Conservation (phyloP, 1,140 invertebrate genomes). For the Drosophila pectinifera region DNA sequence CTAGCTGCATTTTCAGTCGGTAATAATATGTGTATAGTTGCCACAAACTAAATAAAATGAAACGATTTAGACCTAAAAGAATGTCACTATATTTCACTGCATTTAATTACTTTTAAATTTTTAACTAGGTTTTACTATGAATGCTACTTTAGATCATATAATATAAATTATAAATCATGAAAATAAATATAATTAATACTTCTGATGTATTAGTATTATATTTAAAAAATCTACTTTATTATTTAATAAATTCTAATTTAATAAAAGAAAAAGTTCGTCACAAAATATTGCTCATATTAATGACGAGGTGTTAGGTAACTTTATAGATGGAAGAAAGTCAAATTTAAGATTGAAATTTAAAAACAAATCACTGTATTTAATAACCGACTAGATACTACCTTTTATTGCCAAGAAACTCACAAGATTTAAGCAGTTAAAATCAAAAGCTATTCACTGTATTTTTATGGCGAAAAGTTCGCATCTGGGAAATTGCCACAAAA, state of each 20-base stretch:
- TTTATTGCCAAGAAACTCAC: conserved; percentile 7
- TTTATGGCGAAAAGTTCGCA: not conserved
- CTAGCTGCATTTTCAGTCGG: not conserved
- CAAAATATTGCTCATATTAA: not conserved
- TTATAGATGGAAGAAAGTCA: not conserved
- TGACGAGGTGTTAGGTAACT: not conserved
- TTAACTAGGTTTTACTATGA: too few species aligned
- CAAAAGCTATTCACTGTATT: conserved; percentile 15
- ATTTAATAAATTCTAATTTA: not conserved
- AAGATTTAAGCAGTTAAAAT: not conserved
- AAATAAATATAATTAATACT: not conserved
- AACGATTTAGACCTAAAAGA: not conserved
- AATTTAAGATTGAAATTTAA: not conserved
- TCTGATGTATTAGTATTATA: too few species aligned
- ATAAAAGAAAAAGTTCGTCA: too few species aligned
- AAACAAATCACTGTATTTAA: conserved; percentile 2
- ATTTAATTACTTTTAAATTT: not conserved
- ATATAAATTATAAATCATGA: too few species aligned
- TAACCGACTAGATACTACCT: not conserved
- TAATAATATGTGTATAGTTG: conserved; percentile 4
- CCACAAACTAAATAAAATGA: not conserved
- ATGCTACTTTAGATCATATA: not conserved
- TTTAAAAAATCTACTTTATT: too few species aligned
- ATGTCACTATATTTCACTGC: not conserved
- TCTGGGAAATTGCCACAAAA: conserved; percentile 16